A percentile compares a stretch with the other conserved stretches of the same genome.
phyloP scores from a whole-genome alignment of 2,888 invertebrate genomes.

The Dugesia japonica region DNA sequence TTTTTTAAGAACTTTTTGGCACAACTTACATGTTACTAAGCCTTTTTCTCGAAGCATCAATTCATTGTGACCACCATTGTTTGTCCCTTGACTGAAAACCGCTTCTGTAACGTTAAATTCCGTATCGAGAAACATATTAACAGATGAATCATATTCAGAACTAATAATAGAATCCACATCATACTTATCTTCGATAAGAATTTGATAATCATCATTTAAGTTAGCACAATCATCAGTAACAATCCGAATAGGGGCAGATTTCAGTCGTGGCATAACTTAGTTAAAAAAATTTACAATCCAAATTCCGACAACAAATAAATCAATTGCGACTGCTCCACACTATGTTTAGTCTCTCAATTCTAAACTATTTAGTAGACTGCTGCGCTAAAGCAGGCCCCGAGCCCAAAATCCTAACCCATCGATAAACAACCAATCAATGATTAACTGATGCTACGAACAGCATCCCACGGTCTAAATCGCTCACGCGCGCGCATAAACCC shows the following conservation, averaged over 20 bases:
- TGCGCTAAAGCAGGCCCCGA: constrained; percentile 14
- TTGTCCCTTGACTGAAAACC: neutral
- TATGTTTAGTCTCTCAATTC: neutral
- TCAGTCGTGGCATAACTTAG: neutral
- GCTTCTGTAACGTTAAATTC: neutral
- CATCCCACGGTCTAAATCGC: constrained; percentile 20
- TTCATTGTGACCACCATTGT: neutral
- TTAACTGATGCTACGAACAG: constrained; percentile 20
- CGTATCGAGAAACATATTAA: neutral
- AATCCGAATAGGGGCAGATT: constrained; percentile 7
- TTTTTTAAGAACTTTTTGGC: neutral
- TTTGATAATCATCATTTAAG: neutral
- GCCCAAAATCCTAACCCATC: constrained; percentile 20
- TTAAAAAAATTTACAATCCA: neutral
- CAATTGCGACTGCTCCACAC: constrained; percentile 11
- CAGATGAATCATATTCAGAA: neutral
- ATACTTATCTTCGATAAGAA: neutral
- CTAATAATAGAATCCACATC: neutral
- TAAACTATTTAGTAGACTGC: neutral
- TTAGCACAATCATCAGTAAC: neutral
- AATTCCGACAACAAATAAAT: constrained; percentile 16
- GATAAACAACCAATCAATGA: constrained; percentile 7
- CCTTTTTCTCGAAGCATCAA: neutral
- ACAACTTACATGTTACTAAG: constrained; percentile 1
- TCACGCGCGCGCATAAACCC: constrained; percentile 17